Evolutionary conservation across 2,888 invertebrate genomes (phyloP).

Genomic region (Standfussiana lucernea): DNA sequence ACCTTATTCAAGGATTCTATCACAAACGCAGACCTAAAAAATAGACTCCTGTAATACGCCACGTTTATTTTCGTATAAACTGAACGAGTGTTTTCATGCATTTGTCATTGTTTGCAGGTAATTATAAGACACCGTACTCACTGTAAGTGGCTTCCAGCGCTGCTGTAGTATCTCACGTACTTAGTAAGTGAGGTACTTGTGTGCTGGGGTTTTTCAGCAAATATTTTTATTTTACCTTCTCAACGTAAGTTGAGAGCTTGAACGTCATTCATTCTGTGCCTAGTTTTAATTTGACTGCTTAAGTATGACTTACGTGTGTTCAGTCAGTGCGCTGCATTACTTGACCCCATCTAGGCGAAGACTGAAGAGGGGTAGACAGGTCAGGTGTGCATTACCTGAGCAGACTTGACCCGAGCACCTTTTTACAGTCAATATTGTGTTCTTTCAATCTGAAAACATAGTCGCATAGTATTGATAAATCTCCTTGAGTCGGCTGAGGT

Average conservation of each 20-base stretch:
- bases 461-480: background rate
- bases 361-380: background rate
- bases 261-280: background rate
- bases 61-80: constrained; percentile 1
- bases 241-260: background rate
- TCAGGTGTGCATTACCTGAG: background rate
- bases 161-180: background rate
- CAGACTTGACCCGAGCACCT: background rate
- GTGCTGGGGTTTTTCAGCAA: background rate
- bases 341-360: background rate
- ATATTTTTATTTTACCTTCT: background rate
- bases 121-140: constrained; percentile 35
- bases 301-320: background rate
- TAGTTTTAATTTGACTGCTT: background rate
- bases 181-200: constrained; percentile 1
- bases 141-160: constrained; percentile 6
- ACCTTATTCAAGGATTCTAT: background rate
- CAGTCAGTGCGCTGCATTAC: background rate
- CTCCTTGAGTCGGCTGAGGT: background rate
- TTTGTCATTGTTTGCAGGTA: constrained; percentile 50
- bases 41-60: background rate
- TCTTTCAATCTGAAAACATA: background rate
- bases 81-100: constrained; percentile 31
- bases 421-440: background rate
- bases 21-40: background rate